Conservation (phyloP, 2,797 vertebrate genomes). For the Poeciliopsis infans region DNA sequence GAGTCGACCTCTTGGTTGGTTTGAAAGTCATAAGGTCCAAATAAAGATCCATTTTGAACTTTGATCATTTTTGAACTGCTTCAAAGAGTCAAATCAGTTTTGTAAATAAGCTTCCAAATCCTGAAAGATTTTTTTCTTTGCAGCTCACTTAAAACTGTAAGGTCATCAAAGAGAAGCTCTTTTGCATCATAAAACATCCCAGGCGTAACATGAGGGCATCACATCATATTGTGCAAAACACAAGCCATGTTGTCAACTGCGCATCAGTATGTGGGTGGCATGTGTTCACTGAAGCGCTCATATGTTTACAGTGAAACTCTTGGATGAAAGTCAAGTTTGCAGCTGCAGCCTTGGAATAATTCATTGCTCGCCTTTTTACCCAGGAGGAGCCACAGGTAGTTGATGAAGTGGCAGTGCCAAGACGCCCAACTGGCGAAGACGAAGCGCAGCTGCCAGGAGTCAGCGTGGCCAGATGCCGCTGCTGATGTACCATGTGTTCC, state of each 20-base stretch:
- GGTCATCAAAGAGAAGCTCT: conserved; percentile 21
- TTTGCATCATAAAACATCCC: conserved; percentile 50
- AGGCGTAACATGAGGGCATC: conserved; percentile 24
- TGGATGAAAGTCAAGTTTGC: conserved; percentile 86
- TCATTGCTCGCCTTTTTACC: conserved; percentile 80
- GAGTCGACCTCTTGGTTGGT: conserved; percentile 41
- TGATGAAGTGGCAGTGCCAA: conserved; percentile 89
- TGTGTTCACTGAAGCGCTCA: conserved; percentile 63
- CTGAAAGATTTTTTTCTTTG: neutral
- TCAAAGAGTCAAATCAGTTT: conserved; percentile 9
- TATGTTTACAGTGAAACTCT: conserved; percentile 78
- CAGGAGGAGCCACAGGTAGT: conserved; percentile 89
- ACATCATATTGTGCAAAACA: conserved; percentile 21
- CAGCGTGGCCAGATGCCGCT: conserved; percentile 87
- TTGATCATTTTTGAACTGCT: conserved; percentile 9
- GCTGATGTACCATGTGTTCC: conserved; percentile 88
- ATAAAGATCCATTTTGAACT: neutral
- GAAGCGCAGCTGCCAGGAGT: conserved; percentile 88
- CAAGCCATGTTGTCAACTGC: conserved; percentile 40
- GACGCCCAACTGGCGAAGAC: conserved; percentile 88
- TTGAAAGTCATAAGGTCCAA: neutral
- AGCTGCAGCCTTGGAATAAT: conserved; percentile 84
- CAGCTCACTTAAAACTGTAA: neutral
- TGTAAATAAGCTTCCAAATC: conserved; percentile 18
- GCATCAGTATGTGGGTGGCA: conserved; percentile 73